These are phyloP conservation scores for Pandemis heparana DNA, from an alignment of 2,888 invertebrate species.

Conservation along the genomic window DNA sequence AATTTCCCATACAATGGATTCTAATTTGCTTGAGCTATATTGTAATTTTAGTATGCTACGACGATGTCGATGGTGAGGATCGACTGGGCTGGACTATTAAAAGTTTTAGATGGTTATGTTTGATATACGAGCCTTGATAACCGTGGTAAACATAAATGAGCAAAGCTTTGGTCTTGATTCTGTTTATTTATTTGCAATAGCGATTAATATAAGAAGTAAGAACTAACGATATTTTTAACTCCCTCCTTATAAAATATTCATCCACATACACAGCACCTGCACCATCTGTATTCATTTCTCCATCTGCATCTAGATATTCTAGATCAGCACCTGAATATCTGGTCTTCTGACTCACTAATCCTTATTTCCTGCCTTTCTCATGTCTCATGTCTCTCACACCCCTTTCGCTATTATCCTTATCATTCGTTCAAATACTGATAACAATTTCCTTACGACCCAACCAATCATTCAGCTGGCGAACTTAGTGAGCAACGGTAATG, in stretches of 20 bases:
- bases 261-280: not conserved
- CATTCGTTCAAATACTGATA: constrained; percentile 10
- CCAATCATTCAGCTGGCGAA: not conserved
- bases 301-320: not conserved
- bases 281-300: not conserved
- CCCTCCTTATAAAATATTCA: not conserved
- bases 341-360: constrained; percentile 1
- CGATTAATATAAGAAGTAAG: too few species aligned
- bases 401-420: constrained; percentile 3
- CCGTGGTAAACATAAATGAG: too few species aligned
- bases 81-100: too few species aligned
- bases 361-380: not conserved
- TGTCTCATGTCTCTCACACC: not conserved
- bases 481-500: constrained; percentile 1
- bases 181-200: too few species aligned
- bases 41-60: too few species aligned
- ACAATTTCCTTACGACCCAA: not conserved
- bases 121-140: too few species aligned
- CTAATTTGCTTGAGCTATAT: too few species aligned
- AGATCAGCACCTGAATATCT: not conserved
- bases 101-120: too few species aligned
- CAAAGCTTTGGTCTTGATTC: too few species aligned
- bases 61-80: too few species aligned
- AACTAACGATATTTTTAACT: too few species aligned
- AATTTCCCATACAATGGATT: too few species aligned